Base-by-base conservation (phyloP, 2,888 invertebrate genomes). In the Drosophila fungiperda region DNA sequence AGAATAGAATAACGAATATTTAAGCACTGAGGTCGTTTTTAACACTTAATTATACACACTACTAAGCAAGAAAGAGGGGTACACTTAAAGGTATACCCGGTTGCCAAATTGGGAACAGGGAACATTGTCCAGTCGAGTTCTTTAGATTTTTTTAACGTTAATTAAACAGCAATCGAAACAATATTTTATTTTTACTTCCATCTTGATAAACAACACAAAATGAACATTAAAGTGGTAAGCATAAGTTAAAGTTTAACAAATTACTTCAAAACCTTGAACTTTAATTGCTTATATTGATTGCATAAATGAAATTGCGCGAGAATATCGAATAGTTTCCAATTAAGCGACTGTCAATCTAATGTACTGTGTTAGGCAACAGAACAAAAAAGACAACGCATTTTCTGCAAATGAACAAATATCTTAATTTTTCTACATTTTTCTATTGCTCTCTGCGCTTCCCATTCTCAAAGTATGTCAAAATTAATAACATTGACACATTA, bases 191-290 rank as follows among this genome's bases (percentile, higher is more conserved):
- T 42, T 33, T 57, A 60, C 60, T 40, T 49, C 12, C 35, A 17
- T 62, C 67, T 63, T 72, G 80, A 85, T 72, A 76, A 76, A 61
- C 55, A 33, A 61, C 33, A 35, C 23, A 9, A 32, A 8, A 8
- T 7, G 17, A 48, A 26, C 11, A 12, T 12, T 32, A 4, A 50
- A 50, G 11, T 32, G 29, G 29, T 29, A 29, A 29, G 29, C 32
- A 17, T 3, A 20, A 15, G 32, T 32, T 20, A 9, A 58, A 23
- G 5, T 29, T 50, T 32, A 17, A 7, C 29, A 29, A 15, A 1
- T 5, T 8, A 15, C n/a, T 36, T 23, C 9, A n/a, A 5, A 15
- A 8, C 26, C 23, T 33, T 9, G 2, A 20, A 20, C 1, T 64
- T 38, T 62, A 12, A 15, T 8, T 33, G n/a, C 38, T 17, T 33